Percentiles rank a stretch among this genome's conserved stretches.
These are phyloP conservation scores for Drosophila navojoa DNA, from an alignment of 1,140 invertebrate genomes.

Conservation along the genomic window DNA sequence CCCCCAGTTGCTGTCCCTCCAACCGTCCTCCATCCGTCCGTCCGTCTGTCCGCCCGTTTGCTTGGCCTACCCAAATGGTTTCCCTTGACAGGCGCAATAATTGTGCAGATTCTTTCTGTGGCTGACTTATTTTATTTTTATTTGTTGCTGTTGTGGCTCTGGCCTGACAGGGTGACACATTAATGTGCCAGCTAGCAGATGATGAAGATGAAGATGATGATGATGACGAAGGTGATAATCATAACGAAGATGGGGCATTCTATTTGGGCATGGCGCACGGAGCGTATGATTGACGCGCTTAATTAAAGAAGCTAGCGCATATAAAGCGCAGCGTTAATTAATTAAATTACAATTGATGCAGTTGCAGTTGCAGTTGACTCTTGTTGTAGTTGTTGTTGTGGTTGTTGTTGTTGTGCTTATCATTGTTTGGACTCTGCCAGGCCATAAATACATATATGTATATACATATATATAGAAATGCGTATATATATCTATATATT, in stretches of 20 bases:
- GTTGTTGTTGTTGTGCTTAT: constrained; percentile 35
- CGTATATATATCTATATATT: constrained; percentile 1
- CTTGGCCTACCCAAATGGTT: neutral
- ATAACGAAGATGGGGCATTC: constrained; percentile 26
- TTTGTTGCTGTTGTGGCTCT: constrained; percentile 17
- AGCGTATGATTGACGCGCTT: constrained; percentile 74
- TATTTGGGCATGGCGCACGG: constrained; percentile 51
- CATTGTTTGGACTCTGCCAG: constrained; percentile 49
- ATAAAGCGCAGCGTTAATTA: constrained; percentile 60
- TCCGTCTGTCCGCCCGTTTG: too few relatives aligned
- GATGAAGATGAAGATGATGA: constrained; percentile 43
- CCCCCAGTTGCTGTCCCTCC: too few relatives aligned
- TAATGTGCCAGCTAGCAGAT: constrained; percentile 57
- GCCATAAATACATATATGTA: neutral
- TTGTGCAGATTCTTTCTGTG: constrained; percentile 62
- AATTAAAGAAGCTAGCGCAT: constrained; percentile 59
- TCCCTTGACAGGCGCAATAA: constrained; percentile 63
- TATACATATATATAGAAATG: neutral
- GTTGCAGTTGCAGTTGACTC: constrained; percentile 40
- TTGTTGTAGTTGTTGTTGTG: constrained; percentile 8
- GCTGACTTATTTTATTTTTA: neutral
- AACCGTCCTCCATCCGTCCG: neutral
- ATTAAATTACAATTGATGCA: constrained; percentile 79
- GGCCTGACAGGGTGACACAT: constrained; percentile 65
- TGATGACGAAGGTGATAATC: constrained; percentile 39